Conservation (phyloP, 2,113 vertebrate genomes). For the Sorex araneus region DNA sequence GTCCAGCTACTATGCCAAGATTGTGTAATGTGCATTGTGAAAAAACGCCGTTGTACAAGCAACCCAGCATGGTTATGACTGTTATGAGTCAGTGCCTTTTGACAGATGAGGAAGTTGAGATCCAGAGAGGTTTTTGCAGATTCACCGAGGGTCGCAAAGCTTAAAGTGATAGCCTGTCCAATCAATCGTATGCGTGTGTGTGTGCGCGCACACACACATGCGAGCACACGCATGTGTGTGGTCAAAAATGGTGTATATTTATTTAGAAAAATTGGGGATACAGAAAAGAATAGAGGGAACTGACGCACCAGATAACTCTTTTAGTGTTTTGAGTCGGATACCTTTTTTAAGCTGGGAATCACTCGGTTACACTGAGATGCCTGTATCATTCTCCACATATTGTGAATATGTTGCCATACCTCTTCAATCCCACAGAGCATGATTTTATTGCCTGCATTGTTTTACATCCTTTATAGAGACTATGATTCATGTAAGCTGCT, state of each 20-base stretch:
- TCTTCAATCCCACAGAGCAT: not conserved
- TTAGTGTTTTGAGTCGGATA: not conserved
- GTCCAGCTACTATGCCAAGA: not conserved
- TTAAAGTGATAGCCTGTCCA: not conserved
- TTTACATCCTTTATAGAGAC: not conserved
- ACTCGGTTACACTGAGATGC: rapidly evolving
- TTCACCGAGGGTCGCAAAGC: not conserved
- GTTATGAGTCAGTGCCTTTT: not conserved
- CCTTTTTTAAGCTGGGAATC: not conserved
- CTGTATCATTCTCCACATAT: not conserved
- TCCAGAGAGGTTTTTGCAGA: not conserved
- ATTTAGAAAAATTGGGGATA: conserved; percentile 37
- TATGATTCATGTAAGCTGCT: not conserved
- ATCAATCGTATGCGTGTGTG: not conserved
- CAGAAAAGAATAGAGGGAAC: not conserved
- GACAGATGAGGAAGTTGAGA: not conserved
- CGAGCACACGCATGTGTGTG: no score
- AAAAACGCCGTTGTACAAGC: not conserved
- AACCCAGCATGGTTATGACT: no score
- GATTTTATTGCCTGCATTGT: not conserved
- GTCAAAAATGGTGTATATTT: not conserved
- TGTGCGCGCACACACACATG: no score
- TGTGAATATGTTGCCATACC: not conserved
- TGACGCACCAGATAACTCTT: not conserved
- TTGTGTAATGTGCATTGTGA: not conserved